A percentile compares a stretch with the other conserved stretches of the same genome.
phyloP scores from a whole-genome alignment of 2,888 invertebrate species.

The Drymonia ruficornis region DNA sequence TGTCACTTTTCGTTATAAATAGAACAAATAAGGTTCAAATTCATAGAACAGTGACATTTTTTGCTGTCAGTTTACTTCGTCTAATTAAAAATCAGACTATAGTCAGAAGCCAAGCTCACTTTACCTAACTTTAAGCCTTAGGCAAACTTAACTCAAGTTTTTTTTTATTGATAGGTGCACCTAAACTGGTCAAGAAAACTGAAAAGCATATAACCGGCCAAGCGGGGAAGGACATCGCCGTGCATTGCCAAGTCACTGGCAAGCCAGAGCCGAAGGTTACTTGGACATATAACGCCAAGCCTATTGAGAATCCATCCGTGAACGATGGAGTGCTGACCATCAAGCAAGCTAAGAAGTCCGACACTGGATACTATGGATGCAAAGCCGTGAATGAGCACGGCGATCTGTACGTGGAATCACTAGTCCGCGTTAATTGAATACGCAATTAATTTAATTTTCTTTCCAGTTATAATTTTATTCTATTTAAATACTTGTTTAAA shows the following conservation, averaged over 20 bases:
- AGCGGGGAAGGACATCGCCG: conserved; percentile 52
- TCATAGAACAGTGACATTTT: too few relatives aligned
- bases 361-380: conserved; percentile 71
- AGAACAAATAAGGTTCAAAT: too few relatives aligned
- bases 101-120: too few relatives aligned
- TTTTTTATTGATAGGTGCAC: conserved; percentile 47
- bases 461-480: conserved; percentile 1
- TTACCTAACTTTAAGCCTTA: too few relatives aligned
- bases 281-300: conserved; percentile 61
- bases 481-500: background rate
- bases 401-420: conserved; percentile 52
- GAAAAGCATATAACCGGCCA: conserved; percentile 43
- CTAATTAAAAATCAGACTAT: too few relatives aligned
- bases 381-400: conserved; percentile 56
- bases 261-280: conserved; percentile 48
- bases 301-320: conserved; percentile 36
- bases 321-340: conserved; percentile 53
- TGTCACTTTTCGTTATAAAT: too few relatives aligned
- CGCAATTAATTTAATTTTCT: background rate
- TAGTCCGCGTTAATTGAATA: conserved; percentile 33
- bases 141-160: background rate
- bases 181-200: conserved; percentile 48
- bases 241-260: conserved; percentile 59
- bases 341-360: conserved; percentile 49
- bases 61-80: too few relatives aligned